phyloP scores from a whole-genome alignment of 2,113 vertebrate genomes.

The Axis porcinus region DNA sequence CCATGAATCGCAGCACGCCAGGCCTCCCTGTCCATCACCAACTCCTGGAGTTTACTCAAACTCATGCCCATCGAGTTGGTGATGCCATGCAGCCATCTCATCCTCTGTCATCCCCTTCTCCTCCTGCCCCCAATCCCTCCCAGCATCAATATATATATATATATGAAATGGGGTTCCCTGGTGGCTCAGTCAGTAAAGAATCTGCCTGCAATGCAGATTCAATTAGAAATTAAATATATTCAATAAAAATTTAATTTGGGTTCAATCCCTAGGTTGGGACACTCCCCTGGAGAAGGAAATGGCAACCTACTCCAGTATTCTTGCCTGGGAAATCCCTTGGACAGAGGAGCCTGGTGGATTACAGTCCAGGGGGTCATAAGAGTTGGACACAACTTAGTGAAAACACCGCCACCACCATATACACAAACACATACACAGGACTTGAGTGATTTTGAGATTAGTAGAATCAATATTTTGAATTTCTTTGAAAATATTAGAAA shows the following conservation, averaged over 20 bases:
- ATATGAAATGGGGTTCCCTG: background rate
- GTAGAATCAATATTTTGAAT: background rate
- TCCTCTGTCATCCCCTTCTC: too few species aligned
- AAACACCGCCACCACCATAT: background rate
- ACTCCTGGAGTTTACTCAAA: too few species aligned
- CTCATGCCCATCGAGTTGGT: too few species aligned
- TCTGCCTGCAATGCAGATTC: background rate
- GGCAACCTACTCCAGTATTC: background rate
- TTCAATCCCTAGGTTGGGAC: background rate
- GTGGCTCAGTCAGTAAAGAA: background rate
- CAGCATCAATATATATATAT: too few species aligned
- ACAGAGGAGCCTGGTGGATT: background rate
- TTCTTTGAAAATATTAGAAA: slow-evolving; percentile 12
- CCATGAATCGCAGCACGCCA: too few species aligned
- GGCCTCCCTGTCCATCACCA: too few species aligned
- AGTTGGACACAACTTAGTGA: background rate
- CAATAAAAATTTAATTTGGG: background rate
- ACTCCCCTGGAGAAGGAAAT: background rate
- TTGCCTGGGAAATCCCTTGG: background rate
- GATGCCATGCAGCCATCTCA: too few species aligned
- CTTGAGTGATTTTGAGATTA: background rate
- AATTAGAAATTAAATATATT: background rate
- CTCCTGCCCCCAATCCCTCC: too few species aligned
- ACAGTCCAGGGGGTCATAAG: background rate
- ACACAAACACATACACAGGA: background rate